Conservation (phyloP, 2,888 invertebrate genomes). For the Caenorhabditis becei region DNA sequence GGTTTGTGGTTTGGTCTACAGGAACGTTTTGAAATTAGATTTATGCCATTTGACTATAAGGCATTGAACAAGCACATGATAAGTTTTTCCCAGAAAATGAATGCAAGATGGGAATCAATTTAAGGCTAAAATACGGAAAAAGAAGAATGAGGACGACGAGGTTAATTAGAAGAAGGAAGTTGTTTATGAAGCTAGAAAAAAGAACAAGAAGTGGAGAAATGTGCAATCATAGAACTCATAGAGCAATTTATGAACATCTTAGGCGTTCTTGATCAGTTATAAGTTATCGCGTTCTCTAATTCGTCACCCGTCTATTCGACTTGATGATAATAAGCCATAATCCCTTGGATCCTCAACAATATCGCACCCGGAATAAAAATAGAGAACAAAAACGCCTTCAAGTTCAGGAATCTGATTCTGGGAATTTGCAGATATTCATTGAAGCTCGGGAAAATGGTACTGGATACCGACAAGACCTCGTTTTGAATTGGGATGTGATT, state of each 20-base stretch:
- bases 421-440: slow-evolving; percentile 44
- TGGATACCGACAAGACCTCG: slow-evolving; percentile 57
- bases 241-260: not conserved
- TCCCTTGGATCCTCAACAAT: slow-evolving; percentile 1
- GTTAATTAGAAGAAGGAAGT: slow-evolving; percentile 41
- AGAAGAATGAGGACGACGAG: slow-evolving; percentile 38
- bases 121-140: not conserved
- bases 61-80: too few species aligned
- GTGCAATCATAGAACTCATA: not conserved
- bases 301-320: not conserved
- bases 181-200: slow-evolving; percentile 44
- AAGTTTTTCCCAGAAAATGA: not conserved
- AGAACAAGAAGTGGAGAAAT: slow-evolving; percentile 20
- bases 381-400: not conserved
- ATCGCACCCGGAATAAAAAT: slow-evolving; percentile 15
- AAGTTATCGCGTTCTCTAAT: not conserved
- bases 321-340: not conserved
- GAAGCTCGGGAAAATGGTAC: slow-evolving; percentile 68
- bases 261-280: not conserved
- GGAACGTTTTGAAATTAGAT: not conserved
- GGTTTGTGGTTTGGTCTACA: slow-evolving; percentile 5
- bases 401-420: not conserved
- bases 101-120: slow-evolving; percentile 12
- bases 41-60: not conserved
- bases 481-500: slow-evolving; percentile 56